These are phyloP conservation scores for Entelurus aequoreus DNA, from an alignment of 2,113 vertebrate species.

Conservation along the genomic window DNA sequence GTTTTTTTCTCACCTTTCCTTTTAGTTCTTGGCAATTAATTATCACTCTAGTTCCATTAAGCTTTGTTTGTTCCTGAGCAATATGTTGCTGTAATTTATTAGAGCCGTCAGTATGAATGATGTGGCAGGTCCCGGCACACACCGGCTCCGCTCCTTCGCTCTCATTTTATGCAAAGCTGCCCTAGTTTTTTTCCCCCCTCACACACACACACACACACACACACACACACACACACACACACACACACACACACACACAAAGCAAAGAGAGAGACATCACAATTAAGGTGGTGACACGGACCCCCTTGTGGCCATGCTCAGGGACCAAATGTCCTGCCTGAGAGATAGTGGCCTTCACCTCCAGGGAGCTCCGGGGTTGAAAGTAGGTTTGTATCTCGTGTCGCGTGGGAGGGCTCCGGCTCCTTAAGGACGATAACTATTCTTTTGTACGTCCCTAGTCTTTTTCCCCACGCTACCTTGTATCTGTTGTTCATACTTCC, in stretches of 20 bases:
- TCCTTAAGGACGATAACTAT: conserved; percentile 58
- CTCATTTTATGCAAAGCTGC: conserved; percentile 58
- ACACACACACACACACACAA: neutral
- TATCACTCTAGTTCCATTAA: conserved; percentile 70
- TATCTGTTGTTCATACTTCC: too few relatives aligned
- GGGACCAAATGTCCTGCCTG: conserved; percentile 64
- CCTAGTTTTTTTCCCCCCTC: conserved; percentile 58
- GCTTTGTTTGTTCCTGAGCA: conserved; percentile 67
- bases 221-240: neutral
- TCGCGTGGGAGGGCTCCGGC: conserved; percentile 50
- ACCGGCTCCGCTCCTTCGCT: conserved; percentile 22
- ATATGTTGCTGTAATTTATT: conserved; percentile 72
- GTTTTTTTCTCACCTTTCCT: neutral
- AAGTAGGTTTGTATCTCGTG: conserved; percentile 73
- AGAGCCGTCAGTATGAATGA: conserved; percentile 63
- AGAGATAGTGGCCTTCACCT: conserved; percentile 57
- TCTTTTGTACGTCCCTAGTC: conserved; percentile 37
- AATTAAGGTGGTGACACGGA: conserved; percentile 57
- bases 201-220: neutral
- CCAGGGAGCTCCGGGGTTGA: conserved; percentile 68
- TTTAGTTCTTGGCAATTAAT: conserved; percentile 58
- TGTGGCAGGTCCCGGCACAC: conserved; percentile 52
- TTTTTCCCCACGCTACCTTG: too few relatives aligned
- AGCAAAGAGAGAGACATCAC: conserved; percentile 50
- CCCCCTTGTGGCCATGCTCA: conserved; percentile 58